Percentiles rank a stretch among this genome's conserved stretches.
Evolutionary conservation across 2,113 vertebrate species (phyloP).

Genomic region (Echinops telfairi): DNA sequence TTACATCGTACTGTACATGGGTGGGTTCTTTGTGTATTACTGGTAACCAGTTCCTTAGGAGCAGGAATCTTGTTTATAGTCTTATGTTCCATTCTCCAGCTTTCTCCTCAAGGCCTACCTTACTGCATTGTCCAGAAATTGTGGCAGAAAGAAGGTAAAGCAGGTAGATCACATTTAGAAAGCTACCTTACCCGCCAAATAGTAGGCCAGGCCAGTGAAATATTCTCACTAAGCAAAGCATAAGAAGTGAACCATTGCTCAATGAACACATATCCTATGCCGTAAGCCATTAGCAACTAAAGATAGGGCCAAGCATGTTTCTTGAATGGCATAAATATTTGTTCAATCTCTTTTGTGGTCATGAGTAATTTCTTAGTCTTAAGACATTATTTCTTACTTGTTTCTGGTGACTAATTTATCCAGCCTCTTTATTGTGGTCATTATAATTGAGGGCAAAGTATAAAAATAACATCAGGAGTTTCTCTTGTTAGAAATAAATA

Average conservation of each 20-base stretch:
- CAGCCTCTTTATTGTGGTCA: constrained; percentile 22
- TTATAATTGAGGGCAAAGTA: constrained; percentile 7
- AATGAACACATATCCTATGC: neutral
- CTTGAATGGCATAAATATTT: neutral
- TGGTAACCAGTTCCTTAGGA: neutral
- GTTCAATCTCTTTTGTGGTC: neutral
- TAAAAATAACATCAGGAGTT: constrained; percentile 54
- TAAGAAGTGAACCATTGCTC: neutral
- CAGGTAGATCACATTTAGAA: neutral
- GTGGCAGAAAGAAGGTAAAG: neutral
- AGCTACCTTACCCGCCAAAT: neutral
- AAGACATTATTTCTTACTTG: neutral
- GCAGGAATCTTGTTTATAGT: neutral
- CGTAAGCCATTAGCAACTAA: neutral
- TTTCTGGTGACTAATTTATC: neutral
- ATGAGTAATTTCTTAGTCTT: constrained; percentile 40
- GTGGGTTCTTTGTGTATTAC: neutral
- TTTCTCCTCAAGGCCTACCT: neutral
- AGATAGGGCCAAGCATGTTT: neutral
- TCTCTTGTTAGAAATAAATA: constrained; percentile 19
- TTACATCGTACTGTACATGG: neutral
- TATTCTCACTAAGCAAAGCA: neutral
- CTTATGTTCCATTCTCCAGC: neutral
- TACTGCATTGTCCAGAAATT: neutral
- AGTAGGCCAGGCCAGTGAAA: neutral